Conservation (phyloP, 2,113 vertebrate species). For the Hystrix brachyura region DNA sequence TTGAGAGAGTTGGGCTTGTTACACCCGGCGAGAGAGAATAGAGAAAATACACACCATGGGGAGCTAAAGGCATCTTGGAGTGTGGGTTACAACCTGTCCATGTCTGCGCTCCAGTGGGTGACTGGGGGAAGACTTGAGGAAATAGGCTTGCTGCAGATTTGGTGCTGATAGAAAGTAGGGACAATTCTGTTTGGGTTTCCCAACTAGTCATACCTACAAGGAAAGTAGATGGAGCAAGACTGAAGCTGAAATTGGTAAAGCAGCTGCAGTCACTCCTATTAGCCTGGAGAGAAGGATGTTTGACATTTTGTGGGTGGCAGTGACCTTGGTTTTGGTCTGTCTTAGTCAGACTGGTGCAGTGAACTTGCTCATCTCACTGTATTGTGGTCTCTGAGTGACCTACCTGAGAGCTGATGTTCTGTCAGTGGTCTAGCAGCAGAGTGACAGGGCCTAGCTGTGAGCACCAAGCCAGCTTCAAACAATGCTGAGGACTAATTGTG, state of each 20-base stretch:
- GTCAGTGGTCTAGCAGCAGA: background rate
- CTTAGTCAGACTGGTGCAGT: background rate
- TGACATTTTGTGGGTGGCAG: background rate
- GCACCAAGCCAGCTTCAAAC: background rate
- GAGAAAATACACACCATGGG: background rate
- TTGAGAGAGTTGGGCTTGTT: background rate
- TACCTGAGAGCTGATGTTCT: background rate
- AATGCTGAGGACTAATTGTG: background rate
- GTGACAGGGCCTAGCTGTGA: background rate
- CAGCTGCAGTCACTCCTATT: background rate
- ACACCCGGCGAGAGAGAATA: background rate
- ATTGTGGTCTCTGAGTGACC: background rate
- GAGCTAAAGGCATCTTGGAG: background rate
- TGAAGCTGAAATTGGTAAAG: background rate
- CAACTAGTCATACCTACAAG: background rate
- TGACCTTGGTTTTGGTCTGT: background rate
- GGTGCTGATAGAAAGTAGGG: background rate
- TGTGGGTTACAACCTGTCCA: background rate
- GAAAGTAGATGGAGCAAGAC: background rate
- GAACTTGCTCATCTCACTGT: background rate
- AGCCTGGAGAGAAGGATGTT: background rate
- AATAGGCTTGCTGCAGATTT: slow-evolving; percentile 15
- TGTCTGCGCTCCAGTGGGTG: background rate
- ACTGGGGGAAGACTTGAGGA: background rate
- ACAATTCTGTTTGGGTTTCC: background rate